Evolutionary conservation across 2,113 vertebrate genomes (phyloP).

Genomic region (Nothoprocta perdicaria): DNA sequence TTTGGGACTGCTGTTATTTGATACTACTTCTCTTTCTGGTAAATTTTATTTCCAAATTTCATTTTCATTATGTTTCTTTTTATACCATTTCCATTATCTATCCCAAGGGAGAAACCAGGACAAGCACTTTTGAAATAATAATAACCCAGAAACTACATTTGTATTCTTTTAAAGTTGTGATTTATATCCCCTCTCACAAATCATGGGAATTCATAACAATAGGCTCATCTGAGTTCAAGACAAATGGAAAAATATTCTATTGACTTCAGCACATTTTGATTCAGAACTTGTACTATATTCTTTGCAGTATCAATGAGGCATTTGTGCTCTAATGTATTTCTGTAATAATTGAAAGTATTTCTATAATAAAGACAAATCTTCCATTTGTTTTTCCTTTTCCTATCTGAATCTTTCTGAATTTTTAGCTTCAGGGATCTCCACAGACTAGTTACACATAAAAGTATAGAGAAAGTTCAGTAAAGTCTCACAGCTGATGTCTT

Average conservation of each 20-base stretch:
- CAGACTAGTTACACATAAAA: not conserved
- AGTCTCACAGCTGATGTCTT: not conserved
- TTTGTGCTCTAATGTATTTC: not conserved
- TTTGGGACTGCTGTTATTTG: slow-evolving; percentile 31
- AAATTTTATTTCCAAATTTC: slow-evolving; percentile 71
- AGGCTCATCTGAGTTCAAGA: slow-evolving; percentile 23
- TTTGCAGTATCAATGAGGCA: not conserved
- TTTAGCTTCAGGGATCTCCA: slow-evolving; percentile 1
- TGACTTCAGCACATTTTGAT: slow-evolving; percentile 3
- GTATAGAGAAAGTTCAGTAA: not conserved
- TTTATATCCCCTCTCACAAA: slow-evolving; percentile 38
- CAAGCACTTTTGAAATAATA: slow-evolving; percentile 52
- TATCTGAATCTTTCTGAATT: not conserved
- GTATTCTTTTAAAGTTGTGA: slow-evolving; percentile 34
- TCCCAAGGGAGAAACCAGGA: slow-evolving; percentile 50
- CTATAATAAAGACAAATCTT: not conserved
- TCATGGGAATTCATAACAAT: slow-evolving; percentile 43
- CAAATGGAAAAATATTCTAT: not conserved
- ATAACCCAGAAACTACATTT: slow-evolving; percentile 32
- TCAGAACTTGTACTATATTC: not conserved
- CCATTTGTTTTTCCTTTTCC: not conserved
- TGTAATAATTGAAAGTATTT: not conserved
- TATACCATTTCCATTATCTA: slow-evolving; percentile 26
- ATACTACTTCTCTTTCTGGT: slow-evolving; percentile 51
- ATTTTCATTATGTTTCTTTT: slow-evolving; percentile 58